Base-by-base conservation (phyloP, 2,888 invertebrate genomes). In the Nycteola revayana region DNA sequence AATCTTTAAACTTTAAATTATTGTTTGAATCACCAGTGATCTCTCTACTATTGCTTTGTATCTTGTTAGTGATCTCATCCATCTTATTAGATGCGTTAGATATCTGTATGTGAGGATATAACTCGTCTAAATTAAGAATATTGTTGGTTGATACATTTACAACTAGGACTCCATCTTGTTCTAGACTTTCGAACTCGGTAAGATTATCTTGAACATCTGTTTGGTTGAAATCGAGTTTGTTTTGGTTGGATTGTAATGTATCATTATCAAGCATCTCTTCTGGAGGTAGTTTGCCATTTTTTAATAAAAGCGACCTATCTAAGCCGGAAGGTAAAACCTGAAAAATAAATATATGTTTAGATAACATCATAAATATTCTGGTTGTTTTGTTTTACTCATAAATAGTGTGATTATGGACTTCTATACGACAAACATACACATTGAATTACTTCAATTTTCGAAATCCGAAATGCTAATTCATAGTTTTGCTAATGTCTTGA, bases 11-110 rank as follows among this genome's bases (percentile, higher is more conserved):
- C 58, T 85, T 88, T 0, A 89, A 54, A 48, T 89, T 76, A 49
- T 89, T 85, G 25, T 85, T 88, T 9, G 74, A 73, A 58, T 89
- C 89, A 5, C 89, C 90, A 21, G 84, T 89, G 21, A 90, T 90
- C 64, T 90, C 90, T 44, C 90, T 63, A 42, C 88, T 90, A 32
- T 90, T 90, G 45, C 90, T 90, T 55, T 90, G 90, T 26, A 90
- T 89, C 64, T 90, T 90, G 38, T 89, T 88, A 3, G 84, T 83
- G 1, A 83, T 79, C 55, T 90, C 90, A 43, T 90, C 88, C 55
- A 76, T 76, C 74, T 81, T 86, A 28, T 73, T 80, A 3, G 80
- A 74, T 42, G 72, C 53, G 58, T 89, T 81, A 27, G 82, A 58
- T 45, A 85, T 59, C 60, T 80, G 78, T 28, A 88, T 77, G 36